These are phyloP conservation scores for Hypsopygia costalis DNA, from an alignment of 2,888 invertebrate genomes.

Conservation along the genomic window DNA sequence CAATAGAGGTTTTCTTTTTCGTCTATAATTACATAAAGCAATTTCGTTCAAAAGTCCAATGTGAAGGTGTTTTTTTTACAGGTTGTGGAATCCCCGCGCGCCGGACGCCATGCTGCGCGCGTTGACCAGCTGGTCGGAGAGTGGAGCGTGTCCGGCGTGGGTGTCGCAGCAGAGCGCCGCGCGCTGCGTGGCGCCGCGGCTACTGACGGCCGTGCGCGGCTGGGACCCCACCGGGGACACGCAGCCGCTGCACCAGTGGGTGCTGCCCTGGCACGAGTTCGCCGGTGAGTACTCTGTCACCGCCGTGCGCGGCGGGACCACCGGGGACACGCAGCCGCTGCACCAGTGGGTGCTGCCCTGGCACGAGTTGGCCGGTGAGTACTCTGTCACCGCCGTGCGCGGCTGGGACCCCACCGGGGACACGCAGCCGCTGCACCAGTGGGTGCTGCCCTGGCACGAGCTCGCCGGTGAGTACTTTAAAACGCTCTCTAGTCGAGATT, in stretches of 20 bases:
- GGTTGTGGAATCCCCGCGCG: constrained; percentile 90
- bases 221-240: constrained; percentile 99
- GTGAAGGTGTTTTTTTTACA: constrained; percentile 39
- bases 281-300: constrained; percentile 79
- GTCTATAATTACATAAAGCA: no score
- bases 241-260: constrained; percentile 97
- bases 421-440: constrained; percentile 96
- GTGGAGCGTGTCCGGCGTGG: constrained; percentile 92
- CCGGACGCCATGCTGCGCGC: constrained; percentile 89
- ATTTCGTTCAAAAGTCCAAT: no score
- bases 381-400: constrained; percentile 83
- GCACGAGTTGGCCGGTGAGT: constrained; percentile 89
- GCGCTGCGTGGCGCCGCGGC: constrained; percentile 88
- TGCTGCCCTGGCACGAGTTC: constrained; percentile 96
- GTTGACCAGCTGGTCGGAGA: constrained; percentile 89
- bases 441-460: constrained; percentile 98
- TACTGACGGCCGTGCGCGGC: constrained; percentile 87
- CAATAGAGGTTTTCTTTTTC: no score
- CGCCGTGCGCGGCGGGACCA: constrained; percentile 94
- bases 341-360: constrained; percentile 99
- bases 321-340: constrained; percentile 96
- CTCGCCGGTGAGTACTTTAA: constrained; percentile 81
- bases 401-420: constrained; percentile 98
- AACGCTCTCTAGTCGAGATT: no score
- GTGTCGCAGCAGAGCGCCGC: constrained; percentile 89